Percentiles rank a stretch among this genome's conserved stretches.
Evolutionary conservation across 2,797 vertebrate species (phyloP).

Genomic region (Anas flavirostris): DNA sequence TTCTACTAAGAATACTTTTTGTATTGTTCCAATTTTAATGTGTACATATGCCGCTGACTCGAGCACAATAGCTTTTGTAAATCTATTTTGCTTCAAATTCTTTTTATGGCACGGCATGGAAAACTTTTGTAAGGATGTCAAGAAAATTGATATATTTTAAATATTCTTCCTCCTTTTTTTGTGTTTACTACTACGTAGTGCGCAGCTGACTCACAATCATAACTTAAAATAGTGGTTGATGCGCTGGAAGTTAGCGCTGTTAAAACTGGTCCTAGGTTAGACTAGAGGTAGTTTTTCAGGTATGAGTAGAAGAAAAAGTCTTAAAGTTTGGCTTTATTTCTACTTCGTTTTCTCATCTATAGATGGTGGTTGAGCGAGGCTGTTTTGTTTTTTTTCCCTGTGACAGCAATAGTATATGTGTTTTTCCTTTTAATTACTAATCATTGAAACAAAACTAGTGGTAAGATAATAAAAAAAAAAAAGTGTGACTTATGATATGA

Average conservation of each 20-base stretch:
- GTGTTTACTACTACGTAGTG: not conserved
- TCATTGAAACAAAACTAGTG: not conserved
- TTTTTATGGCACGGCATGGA: not conserved
- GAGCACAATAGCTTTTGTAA: slow-evolving; percentile 32
- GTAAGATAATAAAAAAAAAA: not conserved
- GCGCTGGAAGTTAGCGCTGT: not conserved
- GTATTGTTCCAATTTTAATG: not conserved
- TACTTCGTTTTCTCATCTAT: not conserved
- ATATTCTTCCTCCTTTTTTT: not conserved
- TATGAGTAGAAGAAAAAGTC: not conserved
- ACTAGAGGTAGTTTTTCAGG: not conserved
- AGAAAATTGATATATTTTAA: slow-evolving; percentile 1
- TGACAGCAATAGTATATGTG: not conserved
- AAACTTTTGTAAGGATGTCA: not conserved
- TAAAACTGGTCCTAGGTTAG: not conserved
- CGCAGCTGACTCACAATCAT: accelerated
- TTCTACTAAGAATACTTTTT: slow-evolving; percentile 3
- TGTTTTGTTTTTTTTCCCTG: not conserved
- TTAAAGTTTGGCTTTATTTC: not conserved
- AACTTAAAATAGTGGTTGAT: accelerated
- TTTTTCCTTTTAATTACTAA: not conserved
- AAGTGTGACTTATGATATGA: not conserved
- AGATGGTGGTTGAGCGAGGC: not conserved
- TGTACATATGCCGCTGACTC: not conserved
- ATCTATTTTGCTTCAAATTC: not conserved